Evolutionary conservation across 2,113 vertebrate genomes (phyloP).

Genomic region (Vulpes ferrilata): DNA sequence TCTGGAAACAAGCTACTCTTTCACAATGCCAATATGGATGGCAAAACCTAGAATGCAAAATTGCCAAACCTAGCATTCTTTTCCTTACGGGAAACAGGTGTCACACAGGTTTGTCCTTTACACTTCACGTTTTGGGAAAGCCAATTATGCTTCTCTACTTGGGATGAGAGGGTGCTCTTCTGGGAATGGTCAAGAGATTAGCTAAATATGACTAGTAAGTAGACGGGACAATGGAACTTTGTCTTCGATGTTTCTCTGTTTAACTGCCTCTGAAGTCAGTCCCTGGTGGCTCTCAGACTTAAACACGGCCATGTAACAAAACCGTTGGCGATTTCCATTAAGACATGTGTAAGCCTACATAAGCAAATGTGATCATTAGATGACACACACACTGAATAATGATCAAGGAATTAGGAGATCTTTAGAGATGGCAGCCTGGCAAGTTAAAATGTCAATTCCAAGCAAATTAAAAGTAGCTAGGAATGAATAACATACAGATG

Average conservation of each 20-base stretch:
- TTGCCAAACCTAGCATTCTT: neutral
- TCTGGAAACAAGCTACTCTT: slow-evolving; percentile 22
- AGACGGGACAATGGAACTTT: slow-evolving; percentile 24
- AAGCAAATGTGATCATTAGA: slow-evolving; percentile 87
- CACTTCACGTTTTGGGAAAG: slow-evolving; percentile 9
- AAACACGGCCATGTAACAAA: slow-evolving; percentile 73
- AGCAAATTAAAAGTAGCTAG: slow-evolving; percentile 88
- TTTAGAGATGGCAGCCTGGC: slow-evolving; percentile 85
- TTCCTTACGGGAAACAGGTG: slow-evolving; percentile 49
- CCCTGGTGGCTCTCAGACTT: slow-evolving; percentile 67
- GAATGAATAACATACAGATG: slow-evolving; percentile 88
- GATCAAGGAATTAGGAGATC: slow-evolving; percentile 87
- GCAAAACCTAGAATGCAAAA: slow-evolving; percentile 29
- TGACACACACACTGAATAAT: slow-evolving; percentile 85
- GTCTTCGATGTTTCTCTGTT: slow-evolving; percentile 63
- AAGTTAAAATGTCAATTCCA: slow-evolving; percentile 88
- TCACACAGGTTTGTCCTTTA: neutral
- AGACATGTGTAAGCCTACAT: slow-evolving; percentile 84
- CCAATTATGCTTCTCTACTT: neutral
- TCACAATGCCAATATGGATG: neutral
- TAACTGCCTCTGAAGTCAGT: slow-evolving; percentile 72
- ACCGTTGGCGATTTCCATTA: slow-evolving; percentile 84
- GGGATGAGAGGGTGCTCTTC: neutral
- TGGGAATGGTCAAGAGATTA: neutral
- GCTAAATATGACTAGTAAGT: slow-evolving; percentile 25